phyloP scores from a whole-genome alignment of 2,113 vertebrate genomes.

The Prunella fulvescens region DNA sequence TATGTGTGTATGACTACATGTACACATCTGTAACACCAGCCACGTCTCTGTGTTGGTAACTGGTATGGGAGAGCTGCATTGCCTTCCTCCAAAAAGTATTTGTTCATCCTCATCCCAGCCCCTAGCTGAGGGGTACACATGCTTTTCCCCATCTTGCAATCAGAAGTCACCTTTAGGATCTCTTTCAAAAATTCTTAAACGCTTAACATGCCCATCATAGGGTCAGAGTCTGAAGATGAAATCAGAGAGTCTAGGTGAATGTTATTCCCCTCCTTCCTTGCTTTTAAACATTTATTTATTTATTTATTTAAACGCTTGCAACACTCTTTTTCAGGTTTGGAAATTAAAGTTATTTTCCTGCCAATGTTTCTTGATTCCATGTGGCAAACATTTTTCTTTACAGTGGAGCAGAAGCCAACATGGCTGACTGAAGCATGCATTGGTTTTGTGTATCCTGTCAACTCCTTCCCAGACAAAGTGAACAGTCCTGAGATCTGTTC shows the following conservation, averaged over 20 bases:
- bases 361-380: conserved; percentile 54
- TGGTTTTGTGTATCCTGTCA: conserved; percentile 41
- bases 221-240: neutral
- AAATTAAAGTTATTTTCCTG: conserved; percentile 31
- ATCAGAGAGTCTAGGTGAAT: neutral
- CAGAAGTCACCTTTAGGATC: neutral
- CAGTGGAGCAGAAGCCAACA: conserved; percentile 44
- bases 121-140: fast-evolving
- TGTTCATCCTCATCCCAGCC: neutral
- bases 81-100: neutral
- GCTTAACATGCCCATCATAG: neutral
- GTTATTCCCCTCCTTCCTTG: fast-evolving
- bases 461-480: neutral
- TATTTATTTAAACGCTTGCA: neutral
- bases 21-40: fast-evolving
- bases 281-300: too few relatives aligned
- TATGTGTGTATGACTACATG: fast-evolving
- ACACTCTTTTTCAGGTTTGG: conserved; percentile 13
- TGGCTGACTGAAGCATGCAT: neutral
- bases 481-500: conserved; percentile 26
- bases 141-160: neutral
- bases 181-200: neutral
- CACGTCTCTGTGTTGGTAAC: neutral
- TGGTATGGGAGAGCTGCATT: neutral
- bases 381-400: conserved; percentile 26